Base-by-base conservation (phyloP, 2,888 invertebrate genomes). In the Desoria tigrina region DNA sequence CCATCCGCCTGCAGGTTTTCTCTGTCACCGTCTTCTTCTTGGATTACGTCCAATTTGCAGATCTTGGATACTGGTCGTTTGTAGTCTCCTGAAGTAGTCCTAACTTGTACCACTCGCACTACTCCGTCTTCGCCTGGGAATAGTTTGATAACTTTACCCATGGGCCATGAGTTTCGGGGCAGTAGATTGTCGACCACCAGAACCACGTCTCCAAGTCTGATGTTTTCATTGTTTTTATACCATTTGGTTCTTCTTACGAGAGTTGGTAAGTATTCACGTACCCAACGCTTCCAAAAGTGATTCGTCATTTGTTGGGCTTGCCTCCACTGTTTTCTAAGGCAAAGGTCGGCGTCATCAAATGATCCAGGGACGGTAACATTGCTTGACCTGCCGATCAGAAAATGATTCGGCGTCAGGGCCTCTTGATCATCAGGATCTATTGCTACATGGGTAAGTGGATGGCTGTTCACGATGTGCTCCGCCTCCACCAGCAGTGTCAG, bases 271-370 rank as follows among this genome's bases (percentile, higher is more conserved):
- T 75, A 77, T 58, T 76, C 76, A 11, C 59, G 55, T 37, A 73
- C 23, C 73, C 75, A 77, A 7, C 73, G 64, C 2, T 53, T 53
- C 77, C 77, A 55, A 62, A 75, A 69, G 11, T 68, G 67, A 51
- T 77, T 76, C 2, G 68, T 66, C 51, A 77, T 54, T 7, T 66
- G 68, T 56, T 77, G 76, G 6, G 76, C 45, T 11, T 69, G 63
- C 58, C 78, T 74, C 77, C 78, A 79, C 23, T 76, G 66, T 1
- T 74, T 67, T 24, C 69, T 64, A 1, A 54, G 26, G 1, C 72
- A 63, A 18, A 69, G 6, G 2, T 77, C 69, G 0, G 37, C n/a
- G 0, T 77, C 27, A 11, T 66, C 49, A 1, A 77, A 74, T 42
- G 16, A 6, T 45, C 21, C 45, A 6, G 21, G 18, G 21, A n/a